phyloP scores from a whole-genome alignment of 2,797 vertebrate genomes.

The Lycodopsis pacificus region DNA sequence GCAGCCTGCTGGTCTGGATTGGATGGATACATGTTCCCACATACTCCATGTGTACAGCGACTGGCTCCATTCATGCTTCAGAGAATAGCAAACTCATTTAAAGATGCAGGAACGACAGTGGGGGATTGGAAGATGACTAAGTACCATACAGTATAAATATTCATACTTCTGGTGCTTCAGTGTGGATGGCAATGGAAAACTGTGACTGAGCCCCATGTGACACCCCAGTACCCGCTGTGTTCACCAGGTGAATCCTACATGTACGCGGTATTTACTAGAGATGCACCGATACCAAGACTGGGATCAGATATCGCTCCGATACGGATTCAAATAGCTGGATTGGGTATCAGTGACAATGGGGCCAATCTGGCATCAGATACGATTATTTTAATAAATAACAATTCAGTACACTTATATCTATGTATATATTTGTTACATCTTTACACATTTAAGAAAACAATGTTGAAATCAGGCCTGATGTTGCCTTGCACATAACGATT shows the following conservation, averaged over 20 bases:
- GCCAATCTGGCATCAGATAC: too few relatives aligned
- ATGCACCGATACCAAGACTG: too few relatives aligned
- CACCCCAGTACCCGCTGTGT: not conserved
- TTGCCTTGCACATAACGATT: too few relatives aligned
- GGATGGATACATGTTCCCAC: not conserved
- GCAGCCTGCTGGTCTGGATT: conserved; percentile 80
- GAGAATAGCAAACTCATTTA: not conserved
- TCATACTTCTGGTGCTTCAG: not conserved
- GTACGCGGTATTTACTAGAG: not conserved
- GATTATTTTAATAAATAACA: too few relatives aligned
- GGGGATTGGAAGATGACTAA: not conserved
- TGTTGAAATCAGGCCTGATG: too few relatives aligned
- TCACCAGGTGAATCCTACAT: conserved; percentile 3
- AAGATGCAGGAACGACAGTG: not conserved
- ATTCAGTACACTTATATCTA: too few relatives aligned
- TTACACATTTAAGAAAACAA: too few relatives aligned
- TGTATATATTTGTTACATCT: too few relatives aligned
- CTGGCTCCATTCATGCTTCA: not conserved
- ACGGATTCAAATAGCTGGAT: too few relatives aligned
- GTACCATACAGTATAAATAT: not conserved
- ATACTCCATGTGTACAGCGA: not conserved
- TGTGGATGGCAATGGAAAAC: not conserved
- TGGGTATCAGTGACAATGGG: too few relatives aligned
- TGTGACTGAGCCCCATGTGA: not conserved
- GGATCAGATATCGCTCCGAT: too few relatives aligned